Base-by-base conservation (phyloP, 2,888 invertebrate genomes). In the Melipona beecheii region DNA sequence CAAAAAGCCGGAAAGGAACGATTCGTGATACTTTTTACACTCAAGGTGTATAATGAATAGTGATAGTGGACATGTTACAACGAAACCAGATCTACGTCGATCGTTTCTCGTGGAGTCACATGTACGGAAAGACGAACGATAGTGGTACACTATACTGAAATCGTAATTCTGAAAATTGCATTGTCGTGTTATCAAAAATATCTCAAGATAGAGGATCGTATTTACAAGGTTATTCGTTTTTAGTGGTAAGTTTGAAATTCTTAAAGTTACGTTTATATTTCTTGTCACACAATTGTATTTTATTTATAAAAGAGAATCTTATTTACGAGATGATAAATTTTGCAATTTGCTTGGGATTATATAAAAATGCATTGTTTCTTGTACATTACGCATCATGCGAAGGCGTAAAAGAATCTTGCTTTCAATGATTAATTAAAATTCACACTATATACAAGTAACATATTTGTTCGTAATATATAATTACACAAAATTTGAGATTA, bases 21-120 rank as follows among this genome's bases (percentile, higher is more conserved):
- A 17, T 15, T 9, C n/a, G 80, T 58, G 75, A 80, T 56, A 77
- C 27, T 70, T 71, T 74, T 36, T n/a, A 4, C 54, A 11, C 4
- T 27, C 17, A 19, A 64, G n/a, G 13, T 60, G n/a, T 17, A 43
- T 21, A 4, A 4, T 5, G 49, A 13, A 58, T 52, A 64, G 66
- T 72, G 82, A 24, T 64, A 27, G 64, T 54, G 60, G 60, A 60
- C 52, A 56, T 66, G 65, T 11, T 50, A 24, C 2, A 36, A 6
- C 50, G 15, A 17, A 0, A 1, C 6, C 19, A 11, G 54, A 17
- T 27, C 15, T 11, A 15, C 3, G 43, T 15, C 43, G n/a, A 19
- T 15, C 19, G 27, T 19, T 4, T n/a, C 19, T 65, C 27, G 0
- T 36, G 54, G 56, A 24, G 24, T 52, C 24, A 11, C 64, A 11